phyloP scores from a whole-genome alignment of 2,113 vertebrate species.

The Panurus biarmicus region DNA sequence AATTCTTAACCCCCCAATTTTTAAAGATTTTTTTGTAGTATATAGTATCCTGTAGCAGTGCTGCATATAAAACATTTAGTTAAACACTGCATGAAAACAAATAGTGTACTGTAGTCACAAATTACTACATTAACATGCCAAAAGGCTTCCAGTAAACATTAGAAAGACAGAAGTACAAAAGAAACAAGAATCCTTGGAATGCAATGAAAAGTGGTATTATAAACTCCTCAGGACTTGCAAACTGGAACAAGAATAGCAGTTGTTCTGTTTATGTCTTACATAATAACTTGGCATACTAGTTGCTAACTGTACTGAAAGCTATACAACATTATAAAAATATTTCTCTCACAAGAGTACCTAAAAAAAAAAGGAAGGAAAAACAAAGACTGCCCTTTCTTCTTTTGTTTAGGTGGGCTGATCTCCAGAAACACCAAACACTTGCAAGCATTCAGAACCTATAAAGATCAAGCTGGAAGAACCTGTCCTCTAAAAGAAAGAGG shows the following conservation, averaged over 20 bases:
- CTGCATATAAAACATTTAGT: not conserved
- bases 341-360: not conserved
- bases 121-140: not conserved
- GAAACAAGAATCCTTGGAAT: not conserved
- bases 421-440: not conserved
- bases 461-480: not conserved
- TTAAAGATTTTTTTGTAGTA: not conserved
- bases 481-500: not conserved
- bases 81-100: not conserved
- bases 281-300: not conserved
- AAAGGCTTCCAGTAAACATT: not conserved
- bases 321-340: not conserved
- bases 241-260: not conserved
- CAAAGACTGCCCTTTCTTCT: not conserved
- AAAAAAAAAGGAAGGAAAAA: rapidly evolving
- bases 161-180: not conserved
- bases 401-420: not conserved
- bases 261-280: not conserved
- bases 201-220: not conserved
- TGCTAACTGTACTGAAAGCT: not conserved
- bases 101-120: not conserved
- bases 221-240: not conserved
- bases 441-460: not conserved
- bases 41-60: not conserved
- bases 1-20: not conserved